Conservation (phyloP, 2,888 invertebrate genomes). For the Yponomeuta evonymella region DNA sequence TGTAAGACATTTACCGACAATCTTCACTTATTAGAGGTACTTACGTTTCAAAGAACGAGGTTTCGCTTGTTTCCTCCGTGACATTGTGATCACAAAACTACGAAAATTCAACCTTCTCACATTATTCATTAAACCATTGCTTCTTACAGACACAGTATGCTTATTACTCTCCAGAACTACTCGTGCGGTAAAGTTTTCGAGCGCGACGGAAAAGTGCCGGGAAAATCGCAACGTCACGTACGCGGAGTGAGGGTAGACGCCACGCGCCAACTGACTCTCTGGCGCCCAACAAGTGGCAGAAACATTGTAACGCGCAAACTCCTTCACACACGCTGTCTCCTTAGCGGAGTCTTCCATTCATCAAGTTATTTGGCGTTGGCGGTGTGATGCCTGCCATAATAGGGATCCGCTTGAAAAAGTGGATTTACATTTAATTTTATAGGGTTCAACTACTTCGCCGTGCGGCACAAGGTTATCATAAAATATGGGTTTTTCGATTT, state of each 20-base stretch:
- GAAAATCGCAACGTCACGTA: conserved; percentile 6
- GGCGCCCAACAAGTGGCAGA: conserved; percentile 75
- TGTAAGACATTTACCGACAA: not conserved
- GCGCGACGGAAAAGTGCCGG: conserved; percentile 12
- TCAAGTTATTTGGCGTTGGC: not conserved
- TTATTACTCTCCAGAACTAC: not conserved
- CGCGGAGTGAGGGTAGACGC: conserved; percentile 43
- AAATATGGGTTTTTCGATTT: too few species aligned
- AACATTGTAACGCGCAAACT: conserved; percentile 71
- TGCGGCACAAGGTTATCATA: too few species aligned
- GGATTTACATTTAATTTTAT: not conserved
- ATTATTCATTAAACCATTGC: conserved; percentile 1
- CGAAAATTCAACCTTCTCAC: not conserved
- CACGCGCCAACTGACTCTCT: conserved; percentile 65
- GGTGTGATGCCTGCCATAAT: not conserved
- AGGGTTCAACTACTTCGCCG: too few species aligned
- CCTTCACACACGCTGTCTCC: conserved; percentile 23
- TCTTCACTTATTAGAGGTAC: conserved; percentile 41
- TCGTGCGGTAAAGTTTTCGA: conserved; percentile 1
- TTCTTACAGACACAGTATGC: not conserved
- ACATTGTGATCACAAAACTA: conserved; percentile 60
- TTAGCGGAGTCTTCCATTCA: not conserved
- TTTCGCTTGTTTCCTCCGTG: conserved; percentile 82
- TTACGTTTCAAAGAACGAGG: conserved; percentile 82
- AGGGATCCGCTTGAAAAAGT: not conserved